A percentile compares a stretch with the other conserved stretches of the same genome.
These are phyloP conservation scores for Cotesia typhae DNA, from an alignment of 1,140 invertebrate genomes.

Conservation along the genomic window DNA sequence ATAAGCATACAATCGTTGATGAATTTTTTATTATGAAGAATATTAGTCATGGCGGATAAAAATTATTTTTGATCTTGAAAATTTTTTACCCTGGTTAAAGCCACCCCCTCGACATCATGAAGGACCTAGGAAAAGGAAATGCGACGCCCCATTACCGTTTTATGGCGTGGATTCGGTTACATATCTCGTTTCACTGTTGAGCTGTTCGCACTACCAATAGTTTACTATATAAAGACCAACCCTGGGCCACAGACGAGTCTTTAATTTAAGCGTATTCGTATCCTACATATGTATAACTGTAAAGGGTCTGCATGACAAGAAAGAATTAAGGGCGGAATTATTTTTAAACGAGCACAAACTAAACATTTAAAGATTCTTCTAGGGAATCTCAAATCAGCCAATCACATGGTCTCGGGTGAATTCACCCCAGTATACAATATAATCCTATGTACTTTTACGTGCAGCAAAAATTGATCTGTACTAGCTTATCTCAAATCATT, in stretches of 20 bases:
- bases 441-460: neutral
- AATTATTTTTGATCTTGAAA: constrained; percentile 2
- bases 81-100: neutral
- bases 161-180: constrained; percentile 63
- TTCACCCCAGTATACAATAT: neutral
- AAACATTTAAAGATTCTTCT: neutral
- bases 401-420: neutral
- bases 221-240: constrained; percentile 31
- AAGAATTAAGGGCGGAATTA: constrained; percentile 19
- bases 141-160: constrained; percentile 65
- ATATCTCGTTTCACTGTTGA: constrained; percentile 64
- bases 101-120: constrained; percentile 27
- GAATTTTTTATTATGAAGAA: neutral
- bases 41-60: no score
- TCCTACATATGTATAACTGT: neutral
- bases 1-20: neutral
- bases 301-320: neutral
- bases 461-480: neutral
- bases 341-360: constrained; percentile 18
- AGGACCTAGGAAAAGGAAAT: constrained; percentile 53
- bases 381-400: constrained; percentile 4
- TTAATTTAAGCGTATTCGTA: neutral
- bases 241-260: neutral
- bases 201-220: constrained; percentile 54
- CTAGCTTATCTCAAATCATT: constrained; percentile 8